Evolutionary conservation across 2,797 vertebrate genomes (phyloP).

Genomic region (Potorous gilbertii): DNA sequence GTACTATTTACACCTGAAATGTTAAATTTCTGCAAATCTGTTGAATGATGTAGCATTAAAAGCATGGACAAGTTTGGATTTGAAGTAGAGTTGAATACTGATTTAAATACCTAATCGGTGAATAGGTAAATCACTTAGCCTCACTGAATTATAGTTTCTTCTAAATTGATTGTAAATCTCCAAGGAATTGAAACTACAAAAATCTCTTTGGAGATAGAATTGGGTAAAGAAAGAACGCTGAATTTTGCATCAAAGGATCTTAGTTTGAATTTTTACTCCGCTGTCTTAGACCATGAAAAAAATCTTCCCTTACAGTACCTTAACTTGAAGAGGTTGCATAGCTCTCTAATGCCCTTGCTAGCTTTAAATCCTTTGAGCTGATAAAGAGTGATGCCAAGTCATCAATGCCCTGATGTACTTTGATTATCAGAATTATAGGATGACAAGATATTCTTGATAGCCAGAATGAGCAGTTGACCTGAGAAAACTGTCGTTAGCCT

Average conservation of each 20-base stretch:
- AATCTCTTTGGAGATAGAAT: not conserved
- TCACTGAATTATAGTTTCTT: no score
- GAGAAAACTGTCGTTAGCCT: not conserved
- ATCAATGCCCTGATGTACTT: not conserved
- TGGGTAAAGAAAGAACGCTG: not conserved
- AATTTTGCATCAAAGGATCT: not conserved
- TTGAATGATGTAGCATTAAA: not conserved
- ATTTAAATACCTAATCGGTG: not conserved
- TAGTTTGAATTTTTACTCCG: not conserved
- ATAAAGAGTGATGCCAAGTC: not conserved
- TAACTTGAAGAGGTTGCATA: not conserved
- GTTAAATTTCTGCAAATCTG: not conserved
- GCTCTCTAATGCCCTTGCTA: not conserved
- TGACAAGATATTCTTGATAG: not conserved
- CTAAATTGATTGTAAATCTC: not conserved
- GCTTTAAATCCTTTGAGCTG: not conserved
- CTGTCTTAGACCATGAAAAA: not conserved
- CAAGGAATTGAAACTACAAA: not conserved
- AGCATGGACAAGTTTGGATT: not conserved
- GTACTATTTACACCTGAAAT: not conserved
- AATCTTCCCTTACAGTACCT: not conserved
- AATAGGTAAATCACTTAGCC: not conserved
- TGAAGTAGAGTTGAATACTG: not conserved
- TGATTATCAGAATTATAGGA: not conserved
- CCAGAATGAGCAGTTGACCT: not conserved